phyloP scores from a whole-genome alignment of 2,888 invertebrate genomes.

The Nycteola revayana region DNA sequence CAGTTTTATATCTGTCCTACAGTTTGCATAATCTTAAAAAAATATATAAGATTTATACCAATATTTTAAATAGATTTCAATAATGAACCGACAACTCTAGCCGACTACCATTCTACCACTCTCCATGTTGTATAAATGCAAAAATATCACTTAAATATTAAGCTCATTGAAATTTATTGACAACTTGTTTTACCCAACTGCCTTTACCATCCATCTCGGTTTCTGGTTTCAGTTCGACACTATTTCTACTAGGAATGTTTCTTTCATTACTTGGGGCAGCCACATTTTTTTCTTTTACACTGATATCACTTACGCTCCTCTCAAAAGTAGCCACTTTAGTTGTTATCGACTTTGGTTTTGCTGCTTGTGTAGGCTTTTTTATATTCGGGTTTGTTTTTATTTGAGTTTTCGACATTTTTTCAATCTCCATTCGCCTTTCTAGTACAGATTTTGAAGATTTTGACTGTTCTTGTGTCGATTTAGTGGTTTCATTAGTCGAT shows the following conservation, averaged over 20 bases:
- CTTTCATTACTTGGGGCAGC: conserved; percentile 23
- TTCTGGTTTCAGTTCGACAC: conserved; percentile 37
- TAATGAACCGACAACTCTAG: no score
- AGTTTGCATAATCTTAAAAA: no score
- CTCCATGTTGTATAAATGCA: conserved; percentile 47
- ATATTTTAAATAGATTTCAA: no score
- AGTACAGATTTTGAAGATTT: conserved; percentile 70
- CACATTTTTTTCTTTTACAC: conserved; percentile 33
- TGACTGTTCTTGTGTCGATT: conserved; percentile 50
- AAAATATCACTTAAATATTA: conserved; percentile 43
- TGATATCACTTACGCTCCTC: conserved; percentile 48
- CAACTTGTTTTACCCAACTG: conserved; percentile 88
- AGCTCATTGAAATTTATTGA: conserved; percentile 86
- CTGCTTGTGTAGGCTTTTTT: conserved; percentile 53
- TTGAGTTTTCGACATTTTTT: conserved; percentile 61
- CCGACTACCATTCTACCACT: no score
- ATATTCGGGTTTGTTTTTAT: conserved; percentile 40
- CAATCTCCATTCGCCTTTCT: conserved; percentile 73
- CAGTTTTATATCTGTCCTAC: no score
- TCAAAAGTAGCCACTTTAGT: conserved; percentile 68
- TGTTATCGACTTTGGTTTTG: conserved; percentile 62
- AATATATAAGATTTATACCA: no score
- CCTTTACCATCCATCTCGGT: conserved; percentile 71
- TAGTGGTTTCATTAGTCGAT: conserved; percentile 43
- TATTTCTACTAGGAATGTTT: conserved; percentile 41